phyloP scores from a whole-genome alignment of 2,113 vertebrate species.

The Antechinus stuartii region DNA sequence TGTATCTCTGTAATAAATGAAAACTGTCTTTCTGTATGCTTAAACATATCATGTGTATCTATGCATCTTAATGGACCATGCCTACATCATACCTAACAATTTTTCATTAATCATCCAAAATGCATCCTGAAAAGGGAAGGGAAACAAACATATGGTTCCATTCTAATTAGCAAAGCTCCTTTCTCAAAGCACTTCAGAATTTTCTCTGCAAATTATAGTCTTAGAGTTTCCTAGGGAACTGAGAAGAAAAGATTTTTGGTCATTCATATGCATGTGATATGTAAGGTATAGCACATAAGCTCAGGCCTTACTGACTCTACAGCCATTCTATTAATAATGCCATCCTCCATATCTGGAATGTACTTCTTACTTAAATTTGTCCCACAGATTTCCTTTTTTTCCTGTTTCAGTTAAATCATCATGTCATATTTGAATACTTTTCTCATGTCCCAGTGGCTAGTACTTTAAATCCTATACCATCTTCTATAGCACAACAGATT shows the following conservation, averaged over 20 bases:
- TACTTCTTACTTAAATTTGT: background rate
- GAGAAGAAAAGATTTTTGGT: background rate
- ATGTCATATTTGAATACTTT: background rate
- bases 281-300: background rate
- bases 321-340: background rate
- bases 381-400: background rate
- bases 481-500: background rate
- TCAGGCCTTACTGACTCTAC: background rate
- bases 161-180: background rate
- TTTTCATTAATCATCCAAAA: background rate
- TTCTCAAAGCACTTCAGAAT: background rate
- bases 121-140: background rate
- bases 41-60: background rate
- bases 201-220: background rate
- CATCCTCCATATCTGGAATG: background rate
- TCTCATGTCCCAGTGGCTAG: background rate
- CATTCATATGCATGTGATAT: background rate
- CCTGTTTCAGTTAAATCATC: background rate
- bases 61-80: background rate
- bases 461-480: background rate
- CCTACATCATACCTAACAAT: background rate
- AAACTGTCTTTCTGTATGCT: background rate
- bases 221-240: background rate
- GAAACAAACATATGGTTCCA: background rate
- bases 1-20: background rate